A percentile compares a stretch with the other conserved stretches of the same genome.
Conservation (phyloP, 2,113 vertebrate genomes). For the Clinocottus analis region DNA sequence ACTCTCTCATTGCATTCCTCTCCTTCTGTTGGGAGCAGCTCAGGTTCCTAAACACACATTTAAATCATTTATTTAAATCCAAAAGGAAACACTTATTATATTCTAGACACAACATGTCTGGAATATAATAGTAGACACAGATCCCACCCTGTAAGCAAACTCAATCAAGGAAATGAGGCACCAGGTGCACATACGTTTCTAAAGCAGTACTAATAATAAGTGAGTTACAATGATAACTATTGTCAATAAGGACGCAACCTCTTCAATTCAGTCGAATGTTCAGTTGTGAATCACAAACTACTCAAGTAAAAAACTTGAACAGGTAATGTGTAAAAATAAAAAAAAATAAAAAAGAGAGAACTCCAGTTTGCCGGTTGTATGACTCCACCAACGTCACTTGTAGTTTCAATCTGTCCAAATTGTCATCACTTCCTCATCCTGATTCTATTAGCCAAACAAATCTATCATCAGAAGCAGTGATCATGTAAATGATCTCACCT, state of each 20-base stretch:
- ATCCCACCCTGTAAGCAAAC: slow-evolving; percentile 6
- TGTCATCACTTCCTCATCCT: not conserved
- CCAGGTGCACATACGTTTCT: not conserved
- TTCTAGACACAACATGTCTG: not conserved
- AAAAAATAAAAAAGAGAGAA: too few species aligned
- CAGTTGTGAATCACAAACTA: too few species aligned
- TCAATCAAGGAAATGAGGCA: not conserved
- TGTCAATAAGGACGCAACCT: too few species aligned
- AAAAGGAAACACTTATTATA: not conserved
- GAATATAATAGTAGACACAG: not conserved
- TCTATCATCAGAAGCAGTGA: not conserved
- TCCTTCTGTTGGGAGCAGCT: slow-evolving; percentile 83
- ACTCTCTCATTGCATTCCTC: slow-evolving; percentile 88
- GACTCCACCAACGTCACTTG: not conserved
- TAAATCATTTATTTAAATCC: slow-evolving; percentile 2
- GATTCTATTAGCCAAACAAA: not conserved
- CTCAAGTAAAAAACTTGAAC: not conserved
- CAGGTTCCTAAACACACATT: slow-evolving; percentile 86
- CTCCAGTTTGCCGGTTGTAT: not conserved
- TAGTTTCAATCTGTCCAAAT: not conserved
- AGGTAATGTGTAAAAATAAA: not conserved
- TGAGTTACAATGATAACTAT: not conserved
- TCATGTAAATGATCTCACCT: slow-evolving; percentile 79
- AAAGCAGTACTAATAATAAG: not conserved
- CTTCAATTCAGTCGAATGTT: not conserved